A percentile compares a stretch with the other conserved stretches of the same genome.
These are phyloP conservation scores for Drosophila seguyi DNA, from an alignment of 1,140 invertebrate genomes.

Conservation along the genomic window DNA sequence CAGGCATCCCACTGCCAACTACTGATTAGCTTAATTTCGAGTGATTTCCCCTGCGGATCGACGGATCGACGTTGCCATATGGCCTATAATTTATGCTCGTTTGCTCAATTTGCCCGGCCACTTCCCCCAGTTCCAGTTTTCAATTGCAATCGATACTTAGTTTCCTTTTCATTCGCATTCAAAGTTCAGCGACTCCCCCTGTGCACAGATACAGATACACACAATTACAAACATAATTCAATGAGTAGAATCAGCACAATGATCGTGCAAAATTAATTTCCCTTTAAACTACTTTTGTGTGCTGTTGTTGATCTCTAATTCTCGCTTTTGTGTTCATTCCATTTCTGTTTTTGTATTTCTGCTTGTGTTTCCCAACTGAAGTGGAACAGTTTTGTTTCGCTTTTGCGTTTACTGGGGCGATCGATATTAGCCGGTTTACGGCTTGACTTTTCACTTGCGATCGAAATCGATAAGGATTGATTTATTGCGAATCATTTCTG, in stretches of 20 bases:
- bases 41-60: conserved; percentile 53
- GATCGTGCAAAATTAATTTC: conserved; percentile 73
- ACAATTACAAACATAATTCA: conserved; percentile 49
- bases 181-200: conserved; percentile 44
- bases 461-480: conserved; percentile 42
- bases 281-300: conserved; percentile 49
- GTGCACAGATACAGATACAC: conserved; percentile 4
- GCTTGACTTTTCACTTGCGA: conserved; percentile 18
- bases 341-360: conserved; percentile 37
- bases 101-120: conserved; percentile 58
- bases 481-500: conserved; percentile 32
- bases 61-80: conserved; percentile 47
- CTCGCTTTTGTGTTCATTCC: conserved; percentile 27
- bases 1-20: conserved; percentile 34
- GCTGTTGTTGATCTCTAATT: conserved; percentile 36
- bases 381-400: conserved; percentile 63
- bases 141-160: conserved; percentile 71
- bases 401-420: conserved; percentile 42
- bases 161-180: conserved; percentile 71
- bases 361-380: conserved; percentile 58
- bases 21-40: conserved; percentile 62
- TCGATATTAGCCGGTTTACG: conserved; percentile 34
- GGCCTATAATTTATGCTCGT: conserved; percentile 46
- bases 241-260: conserved; percentile 72
- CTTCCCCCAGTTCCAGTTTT: conserved; percentile 37